Base-by-base conservation (phyloP, 2,888 invertebrate species). In the Helicoverpa assulta region DNA sequence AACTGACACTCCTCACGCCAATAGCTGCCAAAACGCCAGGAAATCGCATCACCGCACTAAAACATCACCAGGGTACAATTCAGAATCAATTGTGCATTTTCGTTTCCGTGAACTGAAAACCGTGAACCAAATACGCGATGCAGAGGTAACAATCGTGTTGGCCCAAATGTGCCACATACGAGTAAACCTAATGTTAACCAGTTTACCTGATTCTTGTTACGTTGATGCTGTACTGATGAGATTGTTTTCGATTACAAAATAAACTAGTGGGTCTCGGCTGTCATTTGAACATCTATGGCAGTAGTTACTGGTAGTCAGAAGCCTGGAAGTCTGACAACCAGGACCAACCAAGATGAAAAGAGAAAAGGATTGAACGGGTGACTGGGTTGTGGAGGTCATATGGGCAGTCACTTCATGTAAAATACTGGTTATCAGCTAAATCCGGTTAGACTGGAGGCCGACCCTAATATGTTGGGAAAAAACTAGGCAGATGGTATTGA, bases 61-160 rank as follows among this genome's bases (percentile, higher is more conserved):
- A 43, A 73, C 12, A 19, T 8, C 29, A 50, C n/a, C 55, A 47
- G 19, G n/a, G n/a, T 75, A 57, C 37, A 47, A 29, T 56, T 67
- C 5, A 75, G 50, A 50, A 55, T 7, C 58, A 18, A 51, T 40
- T 18, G 43, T 76, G 21, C 33, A 67, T 59, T 67, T 59, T 75
- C 29, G 51, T 76, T 75, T 66, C 56, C 19, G 51, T 61, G 54
- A 52, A 55, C 68, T 18, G 54, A 61, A 64, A 64, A 58, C 79
- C 63, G 4, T 54, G 5, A 29, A 16, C 60, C 33, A 55, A 79
- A 79, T 73, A 69, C 74, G 69, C 68, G 52, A 50, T 33, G 58
- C 50, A 37, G 26, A 21, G 29, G 18, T 51, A 68, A 64, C 74
- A 73, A 73, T 73, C 50, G 55, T 62, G 64, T 55, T 47, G 68